Conservation (phyloP, 2,888 invertebrate genomes). For the Pomacea canaliculata region DNA sequence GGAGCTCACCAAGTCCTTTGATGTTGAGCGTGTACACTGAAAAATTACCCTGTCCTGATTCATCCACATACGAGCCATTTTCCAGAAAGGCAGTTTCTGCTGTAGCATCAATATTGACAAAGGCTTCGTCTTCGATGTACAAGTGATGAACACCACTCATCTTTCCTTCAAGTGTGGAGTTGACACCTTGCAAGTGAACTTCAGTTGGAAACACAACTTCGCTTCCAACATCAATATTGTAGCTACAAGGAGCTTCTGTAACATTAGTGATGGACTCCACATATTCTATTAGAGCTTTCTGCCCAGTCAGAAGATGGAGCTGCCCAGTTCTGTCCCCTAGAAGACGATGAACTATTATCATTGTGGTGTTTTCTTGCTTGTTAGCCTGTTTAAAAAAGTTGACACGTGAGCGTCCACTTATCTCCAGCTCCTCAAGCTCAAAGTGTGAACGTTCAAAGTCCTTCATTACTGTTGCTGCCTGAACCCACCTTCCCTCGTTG, state of each 20-base stretch:
- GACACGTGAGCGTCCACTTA: slow-evolving; percentile 45
- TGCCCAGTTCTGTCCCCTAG: slow-evolving; percentile 56
- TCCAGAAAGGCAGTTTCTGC: slow-evolving; percentile 51
- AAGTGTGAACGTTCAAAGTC: slow-evolving; percentile 43
- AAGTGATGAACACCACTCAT: slow-evolving; percentile 54
- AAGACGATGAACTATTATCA: slow-evolving; percentile 44
- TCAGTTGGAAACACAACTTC: slow-evolving; percentile 55
- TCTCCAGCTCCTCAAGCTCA: slow-evolving; percentile 55
- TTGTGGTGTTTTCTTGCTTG: slow-evolving; percentile 29
- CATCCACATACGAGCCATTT: slow-evolving; percentile 38
- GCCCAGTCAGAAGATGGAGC: slow-evolving; percentile 47
- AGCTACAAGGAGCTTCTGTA: slow-evolving; percentile 58
- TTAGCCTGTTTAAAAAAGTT: slow-evolving; percentile 45
- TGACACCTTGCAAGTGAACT: slow-evolving; percentile 51
- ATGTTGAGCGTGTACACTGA: slow-evolving; percentile 51
- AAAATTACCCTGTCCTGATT: slow-evolving; percentile 50
- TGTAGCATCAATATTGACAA: slow-evolving; percentile 43
- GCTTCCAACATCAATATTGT: slow-evolving; percentile 48
- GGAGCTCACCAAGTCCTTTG: slow-evolving; percentile 40
- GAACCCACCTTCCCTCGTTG: slow-evolving; percentile 45
- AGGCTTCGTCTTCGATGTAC: slow-evolving; percentile 48
- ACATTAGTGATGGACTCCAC: slow-evolving; percentile 51
- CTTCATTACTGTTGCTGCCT: slow-evolving; percentile 53
- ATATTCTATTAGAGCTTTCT: slow-evolving; percentile 46
- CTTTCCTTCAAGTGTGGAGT: slow-evolving; percentile 48